These are phyloP conservation scores for Balearica regulorum DNA, from an alignment of 2,797 vertebrate genomes.

Conservation along the genomic window DNA sequence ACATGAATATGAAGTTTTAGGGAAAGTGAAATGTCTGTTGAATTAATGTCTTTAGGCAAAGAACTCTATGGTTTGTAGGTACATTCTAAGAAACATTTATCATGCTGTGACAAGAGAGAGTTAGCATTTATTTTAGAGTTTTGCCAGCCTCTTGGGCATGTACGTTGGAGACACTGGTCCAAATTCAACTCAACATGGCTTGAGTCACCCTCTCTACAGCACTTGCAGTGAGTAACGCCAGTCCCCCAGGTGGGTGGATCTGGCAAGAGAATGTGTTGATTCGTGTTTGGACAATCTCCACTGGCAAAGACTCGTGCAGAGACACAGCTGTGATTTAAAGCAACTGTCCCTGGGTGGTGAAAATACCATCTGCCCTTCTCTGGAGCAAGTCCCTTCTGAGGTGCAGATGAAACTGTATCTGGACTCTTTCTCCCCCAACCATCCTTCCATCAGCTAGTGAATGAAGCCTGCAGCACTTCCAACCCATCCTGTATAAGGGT, in stretches of 20 bases:
- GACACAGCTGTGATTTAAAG: neutral
- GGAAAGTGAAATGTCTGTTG: neutral
- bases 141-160: neutral
- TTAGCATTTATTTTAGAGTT: neutral
- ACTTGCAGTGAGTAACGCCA: neutral
- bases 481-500: neutral
- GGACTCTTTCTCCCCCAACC: neutral
- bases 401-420: neutral
- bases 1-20: neutral
- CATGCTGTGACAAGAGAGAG: neutral
- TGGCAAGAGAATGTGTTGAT: neutral
- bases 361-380: neutral
- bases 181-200: neutral
- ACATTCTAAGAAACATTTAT: neutral
- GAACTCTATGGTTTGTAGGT: neutral
- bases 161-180: neutral
- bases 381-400: neutral
- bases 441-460: neutral
- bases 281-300: neutral
- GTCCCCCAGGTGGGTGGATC: neutral
- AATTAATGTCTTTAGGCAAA: neutral
- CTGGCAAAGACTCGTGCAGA: neutral
- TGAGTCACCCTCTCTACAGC: neutral
- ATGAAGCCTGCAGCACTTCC: neutral
- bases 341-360: neutral